These are phyloP conservation scores for Lophura nycthemera DNA, from an alignment of 2,113 vertebrate genomes.

Conservation along the genomic window DNA sequence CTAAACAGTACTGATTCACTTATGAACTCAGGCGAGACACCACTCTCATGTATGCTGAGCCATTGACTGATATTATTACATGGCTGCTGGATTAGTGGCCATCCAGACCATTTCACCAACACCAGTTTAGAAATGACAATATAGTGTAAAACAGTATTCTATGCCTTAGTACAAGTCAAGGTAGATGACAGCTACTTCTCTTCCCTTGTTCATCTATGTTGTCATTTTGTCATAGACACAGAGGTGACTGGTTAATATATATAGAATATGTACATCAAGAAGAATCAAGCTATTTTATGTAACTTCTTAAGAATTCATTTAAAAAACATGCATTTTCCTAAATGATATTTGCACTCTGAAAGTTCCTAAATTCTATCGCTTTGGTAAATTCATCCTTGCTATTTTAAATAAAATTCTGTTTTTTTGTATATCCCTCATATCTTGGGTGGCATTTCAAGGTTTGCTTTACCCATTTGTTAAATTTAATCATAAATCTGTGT, in stretches of 20 bases:
- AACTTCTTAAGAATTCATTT: not conserved
- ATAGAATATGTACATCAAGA: not conserved
- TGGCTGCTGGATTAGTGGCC: not conserved
- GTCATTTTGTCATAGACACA: not conserved
- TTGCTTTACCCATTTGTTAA: not conserved
- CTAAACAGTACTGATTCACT: not conserved
- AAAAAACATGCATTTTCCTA: not conserved
- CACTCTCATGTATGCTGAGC: not conserved
- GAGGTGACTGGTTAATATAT: not conserved
- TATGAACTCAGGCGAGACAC: not conserved
- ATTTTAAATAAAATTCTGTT: not conserved
- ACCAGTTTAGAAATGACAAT: not conserved
- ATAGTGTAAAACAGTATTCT: not conserved
- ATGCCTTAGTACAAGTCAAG: not conserved
- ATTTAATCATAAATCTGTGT: not conserved
- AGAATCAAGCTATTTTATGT: not conserved
- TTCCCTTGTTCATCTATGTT: not conserved
- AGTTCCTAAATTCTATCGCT: not conserved
- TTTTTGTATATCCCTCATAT: not conserved
- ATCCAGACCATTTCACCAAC: not conserved
- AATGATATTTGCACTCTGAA: not conserved
- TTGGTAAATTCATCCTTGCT: not conserved
- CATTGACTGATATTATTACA: not conserved
- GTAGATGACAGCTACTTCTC: not conserved
- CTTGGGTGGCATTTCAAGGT: not conserved